These are phyloP conservation scores for Digitonthophagus gazella DNA, from an alignment of 2,888 invertebrate genomes.

Conservation along the genomic window DNA sequence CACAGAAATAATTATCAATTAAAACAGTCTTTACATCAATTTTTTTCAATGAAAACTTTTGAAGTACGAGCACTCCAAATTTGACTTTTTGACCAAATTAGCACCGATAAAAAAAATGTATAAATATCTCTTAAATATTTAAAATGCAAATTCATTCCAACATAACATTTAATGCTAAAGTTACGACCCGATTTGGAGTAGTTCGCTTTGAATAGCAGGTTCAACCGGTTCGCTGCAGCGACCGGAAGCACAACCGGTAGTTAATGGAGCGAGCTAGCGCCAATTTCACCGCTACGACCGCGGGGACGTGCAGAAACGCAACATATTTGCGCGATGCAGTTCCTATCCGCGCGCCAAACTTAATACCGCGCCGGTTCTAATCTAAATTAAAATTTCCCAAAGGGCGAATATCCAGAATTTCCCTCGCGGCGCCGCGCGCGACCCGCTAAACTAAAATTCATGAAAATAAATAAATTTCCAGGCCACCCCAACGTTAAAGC, in stretches of 20 bases:
- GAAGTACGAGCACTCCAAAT: too few species aligned
- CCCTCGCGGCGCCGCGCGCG: neutral
- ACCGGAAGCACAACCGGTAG: too few species aligned
- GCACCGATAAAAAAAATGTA: too few species aligned
- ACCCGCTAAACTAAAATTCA: neutral
- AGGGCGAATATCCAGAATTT: neutral
- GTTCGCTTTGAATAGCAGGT: neutral
- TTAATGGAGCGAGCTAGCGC: neutral
- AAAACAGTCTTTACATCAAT: too few species aligned
- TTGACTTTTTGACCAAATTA: too few species aligned
- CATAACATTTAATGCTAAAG: neutral
- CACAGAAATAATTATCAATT: too few species aligned
- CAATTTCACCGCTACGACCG: neutral
- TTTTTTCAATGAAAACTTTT: too few species aligned
- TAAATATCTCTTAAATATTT: too few species aligned
- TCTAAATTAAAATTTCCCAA: neutral
- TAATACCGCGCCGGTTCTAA: neutral
- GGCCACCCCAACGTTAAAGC: conserved; percentile 67
- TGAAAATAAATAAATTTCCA: conserved; percentile 39
- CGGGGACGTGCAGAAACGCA: neutral
- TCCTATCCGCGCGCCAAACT: neutral
- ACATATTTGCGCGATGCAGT: neutral
- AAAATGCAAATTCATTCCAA: too few species aligned
- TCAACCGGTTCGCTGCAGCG: neutral
- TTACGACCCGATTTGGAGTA: neutral